phyloP scores from a whole-genome alignment of 1,140 invertebrate species.

The Chelonus insularis region DNA sequence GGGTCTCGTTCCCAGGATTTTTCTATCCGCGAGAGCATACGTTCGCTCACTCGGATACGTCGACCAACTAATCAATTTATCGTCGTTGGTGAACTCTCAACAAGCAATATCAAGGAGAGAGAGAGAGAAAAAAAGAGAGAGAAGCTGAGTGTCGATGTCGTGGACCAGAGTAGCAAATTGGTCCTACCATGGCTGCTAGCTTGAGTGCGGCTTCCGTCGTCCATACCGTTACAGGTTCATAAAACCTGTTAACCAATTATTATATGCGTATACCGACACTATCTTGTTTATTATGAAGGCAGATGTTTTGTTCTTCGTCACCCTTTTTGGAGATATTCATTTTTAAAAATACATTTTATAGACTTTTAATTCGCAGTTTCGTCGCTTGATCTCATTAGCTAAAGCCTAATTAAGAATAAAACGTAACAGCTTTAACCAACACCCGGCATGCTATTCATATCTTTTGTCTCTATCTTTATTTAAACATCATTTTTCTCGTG shows the following conservation, averaged over 20 bases:
- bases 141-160: not conserved
- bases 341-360: not conserved
- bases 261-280: conserved; percentile 36
- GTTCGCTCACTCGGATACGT: not conserved
- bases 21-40: conserved; percentile 43
- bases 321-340: not conserved
- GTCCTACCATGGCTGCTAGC: conserved; percentile 29
- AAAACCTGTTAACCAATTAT: conserved; percentile 56
- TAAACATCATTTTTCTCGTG: too few relatives aligned
- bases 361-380: not conserved
- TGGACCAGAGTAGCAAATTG: conserved; percentile 37
- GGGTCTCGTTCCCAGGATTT: conserved; percentile 60
- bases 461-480: too few relatives aligned
- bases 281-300: conserved; percentile 16
- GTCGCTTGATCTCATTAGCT: too few relatives aligned
- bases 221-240: conserved; percentile 54
- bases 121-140: conserved; percentile 15
- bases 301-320: conserved; percentile 23
- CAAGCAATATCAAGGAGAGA: conserved; percentile 32
- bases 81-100: conserved; percentile 49
- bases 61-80: conserved; percentile 59
- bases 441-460: too few relatives aligned
- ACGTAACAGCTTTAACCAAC: too few relatives aligned
- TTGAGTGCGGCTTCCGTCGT: conserved; percentile 56
- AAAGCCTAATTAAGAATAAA: too few relatives aligned